Percentiles rank a stretch among this genome's conserved stretches.
Conservation (phyloP, 2,888 invertebrate genomes). For the Melanargia galathea region DNA sequence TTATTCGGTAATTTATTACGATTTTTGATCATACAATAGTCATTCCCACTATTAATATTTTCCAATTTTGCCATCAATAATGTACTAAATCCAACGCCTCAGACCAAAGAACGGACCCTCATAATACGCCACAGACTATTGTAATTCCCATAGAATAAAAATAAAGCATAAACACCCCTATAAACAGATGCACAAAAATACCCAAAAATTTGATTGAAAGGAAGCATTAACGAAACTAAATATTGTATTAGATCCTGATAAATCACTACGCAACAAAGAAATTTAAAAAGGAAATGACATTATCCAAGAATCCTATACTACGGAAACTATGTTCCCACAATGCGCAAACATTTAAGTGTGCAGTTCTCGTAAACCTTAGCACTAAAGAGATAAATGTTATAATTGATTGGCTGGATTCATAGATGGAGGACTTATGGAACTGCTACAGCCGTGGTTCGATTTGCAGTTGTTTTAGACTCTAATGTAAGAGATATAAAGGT, state of each 20-base stretch:
- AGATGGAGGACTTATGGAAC: not conserved
- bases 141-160: constrained; percentile 25
- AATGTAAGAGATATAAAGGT: constrained; percentile 17
- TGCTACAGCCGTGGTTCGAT: not conserved
- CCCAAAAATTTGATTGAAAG: constrained; percentile 36
- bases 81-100: not conserved
- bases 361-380: not conserved
- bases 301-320: constrained; percentile 68
- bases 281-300: constrained; percentile 57
- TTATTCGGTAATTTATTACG: too few species aligned
- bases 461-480: constrained; percentile 35
- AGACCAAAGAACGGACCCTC: constrained; percentile 7
- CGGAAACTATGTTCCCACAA: constrained; percentile 73
- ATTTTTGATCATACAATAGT: too few species aligned
- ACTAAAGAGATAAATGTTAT: not conserved
- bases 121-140: not conserved
- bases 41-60: too few species aligned
- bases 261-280: constrained; percentile 51
- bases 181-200: constrained; percentile 44
- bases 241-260: constrained; percentile 50
- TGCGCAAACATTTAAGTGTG: not conserved
- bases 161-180: constrained; percentile 38
- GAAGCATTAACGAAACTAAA: constrained; percentile 42
- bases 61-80: not conserved
- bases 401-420: not conserved